Evolutionary conservation across 1,140 invertebrate genomes (phyloP).

Genomic region (Neocloeon triangulifer): DNA sequence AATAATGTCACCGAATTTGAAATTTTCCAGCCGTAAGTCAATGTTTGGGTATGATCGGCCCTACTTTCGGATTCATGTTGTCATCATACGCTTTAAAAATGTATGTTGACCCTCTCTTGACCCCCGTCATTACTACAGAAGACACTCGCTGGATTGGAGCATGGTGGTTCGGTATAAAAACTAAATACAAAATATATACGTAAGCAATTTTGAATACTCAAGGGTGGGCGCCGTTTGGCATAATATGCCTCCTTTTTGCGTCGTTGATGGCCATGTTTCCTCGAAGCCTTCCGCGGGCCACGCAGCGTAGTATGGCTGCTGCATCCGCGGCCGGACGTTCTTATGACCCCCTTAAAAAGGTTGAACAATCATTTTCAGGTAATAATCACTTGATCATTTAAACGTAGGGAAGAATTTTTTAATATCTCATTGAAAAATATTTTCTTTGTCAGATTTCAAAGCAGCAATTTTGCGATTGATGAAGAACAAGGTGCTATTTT

Average conservation of each 20-base stretch:
- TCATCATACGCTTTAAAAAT: slow-evolving; percentile 10
- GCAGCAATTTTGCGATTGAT: slow-evolving; percentile 20
- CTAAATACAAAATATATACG: too few relatives aligned
- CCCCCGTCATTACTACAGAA: slow-evolving; percentile 10
- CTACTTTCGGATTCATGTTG: slow-evolving; percentile 14
- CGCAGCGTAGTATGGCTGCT: too few relatives aligned
- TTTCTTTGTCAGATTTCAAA: slow-evolving; percentile 8
- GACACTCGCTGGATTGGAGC: slow-evolving; percentile 19
- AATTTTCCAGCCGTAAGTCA: slow-evolving; percentile 12
- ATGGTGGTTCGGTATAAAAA: slow-evolving; percentile 20
- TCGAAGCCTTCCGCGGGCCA: slow-evolving; percentile 33
- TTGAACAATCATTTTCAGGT: too few relatives aligned
- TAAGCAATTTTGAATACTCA: too few relatives aligned
- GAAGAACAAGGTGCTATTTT: slow-evolving; percentile 30
- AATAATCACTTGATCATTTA: too few relatives aligned
- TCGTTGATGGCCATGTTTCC: slow-evolving; percentile 39
- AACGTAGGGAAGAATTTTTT: too few relatives aligned
- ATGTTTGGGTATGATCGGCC: slow-evolving; percentile 14
- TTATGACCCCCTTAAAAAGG: too few relatives aligned
- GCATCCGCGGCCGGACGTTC: too few relatives aligned
- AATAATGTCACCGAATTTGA: too few relatives aligned
- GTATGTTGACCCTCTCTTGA: slow-evolving; percentile 8
- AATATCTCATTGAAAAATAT: too few relatives aligned
- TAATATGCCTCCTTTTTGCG: slow-evolving; percentile 32
- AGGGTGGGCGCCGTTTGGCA: slow-evolving; percentile 37